Evolutionary conservation across 2,797 vertebrate species (phyloP), one percentile per base, ranked within the genome.

Genomic region (Malurus leucopterus): DNA sequence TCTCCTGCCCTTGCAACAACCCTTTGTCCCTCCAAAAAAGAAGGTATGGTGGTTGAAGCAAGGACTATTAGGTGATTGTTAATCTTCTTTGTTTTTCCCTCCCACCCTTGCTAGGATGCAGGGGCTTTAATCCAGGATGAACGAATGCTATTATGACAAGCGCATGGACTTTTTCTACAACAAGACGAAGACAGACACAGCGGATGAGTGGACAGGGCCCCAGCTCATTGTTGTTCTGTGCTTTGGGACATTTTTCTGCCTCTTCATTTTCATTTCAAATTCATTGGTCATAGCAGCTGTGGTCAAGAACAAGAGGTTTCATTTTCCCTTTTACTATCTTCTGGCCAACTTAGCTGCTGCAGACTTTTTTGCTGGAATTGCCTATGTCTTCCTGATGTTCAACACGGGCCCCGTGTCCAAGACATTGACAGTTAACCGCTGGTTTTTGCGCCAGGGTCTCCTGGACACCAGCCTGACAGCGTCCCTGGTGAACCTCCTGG

Each of bases 331-430:
- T 96, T 99, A 99, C 94, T 99, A 99, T 87, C 98, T 99, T 49
- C 97, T 99, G 34, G 96, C 99, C 95, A 99, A 99, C 72, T 97
- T 99, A 2, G 99, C 99, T 3, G 98, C 99, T 58, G 98, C 99
- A 4, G 99, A 99, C 95, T 98, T 99, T 94, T 98, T 99, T 51
- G 98, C 99, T 12, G 99, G 99, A 20, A 98, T 99, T 29, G 99
- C 99, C 2, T 99, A 99, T 6, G 98, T 99, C 15, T 99, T 98
- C 96, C 96, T 99, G 93, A 99, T 99, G 99, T 99, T 99, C 92
- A 98, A 99, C 95, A 99, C 99, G 0, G 99, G 99, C 3, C 94
- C 96, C 0, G 96, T 97, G 70, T 99, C 99, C 1, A 97, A 96
- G 87, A 97, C 92, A 0, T 91, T 99, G 51, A 98, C 98, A 0